Evolutionary conservation across 2,888 invertebrate species (phyloP), one percentile per base, ranked within the genome.

Genomic region (Drosophila nigritarsus): DNA sequence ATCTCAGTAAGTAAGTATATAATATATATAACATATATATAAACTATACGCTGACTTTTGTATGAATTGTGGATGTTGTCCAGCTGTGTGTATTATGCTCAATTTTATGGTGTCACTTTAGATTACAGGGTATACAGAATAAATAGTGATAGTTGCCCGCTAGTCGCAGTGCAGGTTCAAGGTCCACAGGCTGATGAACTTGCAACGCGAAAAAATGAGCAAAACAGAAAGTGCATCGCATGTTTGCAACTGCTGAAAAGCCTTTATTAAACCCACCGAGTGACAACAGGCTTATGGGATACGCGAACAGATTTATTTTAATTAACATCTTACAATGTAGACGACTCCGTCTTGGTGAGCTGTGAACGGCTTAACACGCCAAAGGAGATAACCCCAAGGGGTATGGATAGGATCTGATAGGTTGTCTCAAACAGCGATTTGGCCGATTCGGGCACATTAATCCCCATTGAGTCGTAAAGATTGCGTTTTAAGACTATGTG

Each of bases 181-280:
- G 71, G 71, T 15, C 11, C 32, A 30, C 3, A 27, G 64, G 72
- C 18, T 64, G 38, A 49, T 60, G 72, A 72, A 72, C 72, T 27
- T 36, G 42, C 36, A 58, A 51, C 30, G 36, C 29, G 42, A 11
- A 18, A 8, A 32, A 40, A 45, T 45, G 20, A 29, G n/a, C 13
- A 49, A 59, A 70, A 55, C 70, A 24, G 70, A 70, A 70, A 15
- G 48, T 32, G 58, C 56, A 38, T 38, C 30, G 53, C 29, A 24
- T 51, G 40, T 18, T 45, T 42, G 49, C 24, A 55, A 42, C 20
- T 29, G 24, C 32, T 40, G 38, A 36, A 32, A 27, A 38, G 42
- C 18, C 15, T 67, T 30, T 20, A 49, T 40, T 40, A 6, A 53
- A 49, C 5, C 11, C 2, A 38, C 54, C 5, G 13, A 60, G 45